Evolutionary conservation across 2,797 vertebrate species (phyloP).

Genomic region (Toxotes lorentzi): DNA sequence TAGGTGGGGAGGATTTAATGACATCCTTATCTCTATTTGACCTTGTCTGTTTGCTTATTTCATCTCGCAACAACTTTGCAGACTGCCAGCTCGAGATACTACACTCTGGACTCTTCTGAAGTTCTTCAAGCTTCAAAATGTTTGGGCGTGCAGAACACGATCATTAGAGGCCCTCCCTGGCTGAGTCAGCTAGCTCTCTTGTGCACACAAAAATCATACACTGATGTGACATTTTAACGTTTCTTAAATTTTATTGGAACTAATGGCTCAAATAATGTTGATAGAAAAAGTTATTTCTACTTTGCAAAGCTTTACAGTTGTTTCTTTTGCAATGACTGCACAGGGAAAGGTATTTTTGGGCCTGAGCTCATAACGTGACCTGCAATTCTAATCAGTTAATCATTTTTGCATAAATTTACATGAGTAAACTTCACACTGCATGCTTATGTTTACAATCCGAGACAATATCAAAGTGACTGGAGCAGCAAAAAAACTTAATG

Average conservation of each 20-base stretch:
- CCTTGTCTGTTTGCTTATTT: conserved; percentile 25
- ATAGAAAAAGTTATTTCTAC: background rate
- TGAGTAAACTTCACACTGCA: background rate
- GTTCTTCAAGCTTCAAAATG: background rate
- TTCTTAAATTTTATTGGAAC: background rate
- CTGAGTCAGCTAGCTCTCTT: background rate
- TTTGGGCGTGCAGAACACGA: background rate
- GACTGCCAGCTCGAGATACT: conserved; percentile 3
- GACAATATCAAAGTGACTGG: background rate
- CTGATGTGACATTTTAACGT: background rate
- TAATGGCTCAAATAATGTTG: background rate
- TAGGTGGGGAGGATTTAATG: conserved; percentile 47
- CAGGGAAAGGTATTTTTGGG: background rate
- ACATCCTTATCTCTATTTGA: conserved; percentile 28
- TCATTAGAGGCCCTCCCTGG: background rate
- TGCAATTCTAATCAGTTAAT: background rate
- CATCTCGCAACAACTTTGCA: conserved; percentile 7
- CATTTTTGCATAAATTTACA: background rate
- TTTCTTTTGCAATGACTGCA: background rate
- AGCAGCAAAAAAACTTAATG: background rate
- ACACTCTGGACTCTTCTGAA: background rate
- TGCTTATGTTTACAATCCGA: background rate
- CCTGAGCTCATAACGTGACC: background rate
- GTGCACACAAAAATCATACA: background rate
- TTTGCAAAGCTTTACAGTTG: background rate